These are phyloP conservation scores for Polyergus mexicanus DNA, from an alignment of 1,140 invertebrate genomes.

Conservation along the genomic window DNA sequence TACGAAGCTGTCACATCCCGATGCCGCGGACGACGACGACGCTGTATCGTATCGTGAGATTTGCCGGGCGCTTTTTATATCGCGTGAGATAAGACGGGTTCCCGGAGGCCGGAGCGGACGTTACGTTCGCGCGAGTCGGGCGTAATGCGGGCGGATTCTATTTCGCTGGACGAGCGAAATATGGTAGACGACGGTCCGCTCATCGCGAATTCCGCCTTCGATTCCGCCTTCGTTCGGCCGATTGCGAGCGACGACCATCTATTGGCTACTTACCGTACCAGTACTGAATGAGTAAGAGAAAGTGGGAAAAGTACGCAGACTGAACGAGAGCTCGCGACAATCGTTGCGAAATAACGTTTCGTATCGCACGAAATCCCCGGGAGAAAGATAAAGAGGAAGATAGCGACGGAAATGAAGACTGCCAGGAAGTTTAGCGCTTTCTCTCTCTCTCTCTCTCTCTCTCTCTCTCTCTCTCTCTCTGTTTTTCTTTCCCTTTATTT, in stretches of 20 bases:
- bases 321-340: constrained; percentile 57
- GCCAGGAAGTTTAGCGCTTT: constrained; percentile 19
- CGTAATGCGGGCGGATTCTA: constrained; percentile 24
- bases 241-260: neutral
- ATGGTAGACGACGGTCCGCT: neutral
- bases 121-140: neutral
- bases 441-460: too few species aligned
- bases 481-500: neutral
- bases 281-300: constrained; percentile 1
- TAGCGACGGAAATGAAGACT: constrained; percentile 43
- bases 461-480: neutral
- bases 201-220: neutral
- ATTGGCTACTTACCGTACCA: neutral
- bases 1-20: constrained; percentile 15
- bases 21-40: neutral
- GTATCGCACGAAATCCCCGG: neutral
- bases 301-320: neutral
- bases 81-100: constrained; percentile 17
- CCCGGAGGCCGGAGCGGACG: neutral
- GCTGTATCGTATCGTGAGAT: constrained; percentile 43
- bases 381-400: constrained; percentile 29
- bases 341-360: constrained; percentile 46
- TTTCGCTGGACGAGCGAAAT: neutral
- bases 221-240: neutral
- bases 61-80: constrained; percentile 33